Evolutionary conservation across 2,113 vertebrate genomes (phyloP).

Genomic region (Xiphorhynchus elegans): DNA sequence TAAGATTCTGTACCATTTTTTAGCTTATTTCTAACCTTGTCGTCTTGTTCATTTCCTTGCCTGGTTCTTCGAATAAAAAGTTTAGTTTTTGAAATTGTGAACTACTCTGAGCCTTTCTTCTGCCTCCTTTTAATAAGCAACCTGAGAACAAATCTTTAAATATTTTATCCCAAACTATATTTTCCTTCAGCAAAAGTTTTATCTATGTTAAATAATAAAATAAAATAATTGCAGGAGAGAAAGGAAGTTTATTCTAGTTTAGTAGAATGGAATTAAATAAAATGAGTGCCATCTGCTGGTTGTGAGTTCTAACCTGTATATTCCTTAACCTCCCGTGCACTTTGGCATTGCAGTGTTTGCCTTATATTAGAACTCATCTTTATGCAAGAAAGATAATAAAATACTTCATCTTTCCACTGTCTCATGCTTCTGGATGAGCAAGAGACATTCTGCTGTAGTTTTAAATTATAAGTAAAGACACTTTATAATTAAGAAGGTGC

Average conservation of each 20-base stretch:
- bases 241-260: not conserved
- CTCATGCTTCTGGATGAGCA: slow-evolving; percentile 46
- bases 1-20: not conserved
- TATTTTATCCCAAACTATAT: not conserved
- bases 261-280: slow-evolving; percentile 43
- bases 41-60: not conserved
- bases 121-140: not conserved
- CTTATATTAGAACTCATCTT: slow-evolving; percentile 37
- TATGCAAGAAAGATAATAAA: slow-evolving; percentile 59
- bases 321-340: not conserved
- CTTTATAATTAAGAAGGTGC: slow-evolving; percentile 67
- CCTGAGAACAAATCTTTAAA: not conserved
- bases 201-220: not conserved
- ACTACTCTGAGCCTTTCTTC: not conserved
- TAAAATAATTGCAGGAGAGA: not conserved
- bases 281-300: slow-evolving; percentile 69
- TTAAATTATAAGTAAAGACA: slow-evolving; percentile 69
- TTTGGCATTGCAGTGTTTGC: slow-evolving; percentile 16
- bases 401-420: slow-evolving; percentile 46
- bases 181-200: not conserved
- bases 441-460: slow-evolving; percentile 1
- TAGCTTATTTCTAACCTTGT: not conserved
- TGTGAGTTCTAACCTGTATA: not conserved
- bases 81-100: not conserved
- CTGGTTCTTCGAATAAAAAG: not conserved